Evolutionary conservation across 2,797 vertebrate species (phyloP).

Genomic region (Arctocebus calabarensis): DNA sequence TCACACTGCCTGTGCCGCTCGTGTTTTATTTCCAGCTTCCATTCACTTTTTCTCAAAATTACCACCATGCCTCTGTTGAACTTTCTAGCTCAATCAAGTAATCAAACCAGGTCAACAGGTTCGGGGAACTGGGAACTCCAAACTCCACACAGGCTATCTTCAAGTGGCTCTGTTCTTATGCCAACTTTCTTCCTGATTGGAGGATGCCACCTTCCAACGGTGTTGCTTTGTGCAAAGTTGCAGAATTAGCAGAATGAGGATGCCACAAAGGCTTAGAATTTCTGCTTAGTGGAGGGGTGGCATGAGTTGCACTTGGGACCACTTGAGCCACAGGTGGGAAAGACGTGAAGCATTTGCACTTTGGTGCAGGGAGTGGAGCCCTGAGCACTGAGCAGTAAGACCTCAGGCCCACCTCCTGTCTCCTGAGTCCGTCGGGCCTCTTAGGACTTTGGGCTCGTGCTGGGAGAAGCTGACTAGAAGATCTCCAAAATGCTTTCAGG

Average conservation of each 20-base stretch:
- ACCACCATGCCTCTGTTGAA: too few relatives aligned
- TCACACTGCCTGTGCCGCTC: too few relatives aligned
- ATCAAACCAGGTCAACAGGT: too few relatives aligned
- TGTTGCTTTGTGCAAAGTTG: not conserved
- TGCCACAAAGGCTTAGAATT: not conserved
- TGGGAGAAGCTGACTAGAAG: not conserved
- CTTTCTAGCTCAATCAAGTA: too few relatives aligned
- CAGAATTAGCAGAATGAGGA: not conserved
- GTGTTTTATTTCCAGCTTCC: too few relatives aligned
- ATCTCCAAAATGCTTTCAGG: not conserved
- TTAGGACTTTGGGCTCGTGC: not conserved
- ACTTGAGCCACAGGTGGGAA: not conserved
- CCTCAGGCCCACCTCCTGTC: not conserved
- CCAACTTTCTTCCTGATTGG: not conserved
- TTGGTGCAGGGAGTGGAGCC: not conserved
- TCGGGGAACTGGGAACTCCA: too few relatives aligned
- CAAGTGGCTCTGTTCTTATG: not conserved
- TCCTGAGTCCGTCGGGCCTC: not conserved
- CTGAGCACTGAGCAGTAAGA: not conserved
- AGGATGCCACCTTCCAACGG: not conserved
- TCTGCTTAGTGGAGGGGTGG: not conserved
- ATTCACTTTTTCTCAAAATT: too few relatives aligned
- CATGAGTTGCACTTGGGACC: not conserved
- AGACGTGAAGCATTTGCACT: not conserved
- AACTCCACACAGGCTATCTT: not conserved